phyloP scores from a whole-genome alignment of 2,888 invertebrate genomes.

The Latrodectus hesperus region DNA sequence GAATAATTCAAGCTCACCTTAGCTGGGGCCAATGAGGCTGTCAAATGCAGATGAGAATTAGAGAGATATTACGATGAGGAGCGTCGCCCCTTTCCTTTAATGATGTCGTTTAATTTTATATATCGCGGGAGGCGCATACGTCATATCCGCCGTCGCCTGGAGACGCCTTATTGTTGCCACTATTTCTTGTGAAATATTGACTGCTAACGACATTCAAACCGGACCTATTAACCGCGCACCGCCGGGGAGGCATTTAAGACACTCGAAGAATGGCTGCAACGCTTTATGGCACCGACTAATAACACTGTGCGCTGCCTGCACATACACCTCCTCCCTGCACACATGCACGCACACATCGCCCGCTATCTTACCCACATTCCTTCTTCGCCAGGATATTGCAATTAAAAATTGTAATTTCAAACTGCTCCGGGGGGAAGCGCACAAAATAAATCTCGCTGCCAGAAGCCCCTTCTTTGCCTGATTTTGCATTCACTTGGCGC shows the following conservation, averaged over 20 bases:
- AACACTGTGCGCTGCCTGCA: constrained; percentile 29
- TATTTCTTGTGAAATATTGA: constrained; percentile 69
- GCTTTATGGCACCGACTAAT: constrained; percentile 66
- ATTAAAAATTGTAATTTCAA: constrained; percentile 68
- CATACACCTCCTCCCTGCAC: constrained; percentile 25
- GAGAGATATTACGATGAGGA: constrained; percentile 64
- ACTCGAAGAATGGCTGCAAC: constrained; percentile 54
- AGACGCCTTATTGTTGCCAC: constrained; percentile 69
- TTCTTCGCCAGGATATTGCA: constrained; percentile 58
- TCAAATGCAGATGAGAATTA: constrained; percentile 65
- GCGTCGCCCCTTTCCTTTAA: constrained; percentile 64
- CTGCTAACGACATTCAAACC: constrained; percentile 68
- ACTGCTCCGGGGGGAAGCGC: constrained; percentile 49
- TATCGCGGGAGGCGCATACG: constrained; percentile 64
- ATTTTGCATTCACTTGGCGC: constrained; percentile 1
- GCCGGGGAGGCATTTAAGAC: constrained; percentile 61
- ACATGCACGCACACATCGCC: constrained; percentile 48
- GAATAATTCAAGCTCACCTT: constrained; percentile 67
- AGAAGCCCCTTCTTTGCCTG: constrained; percentile 8
- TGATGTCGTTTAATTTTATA: constrained; percentile 69
- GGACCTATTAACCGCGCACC: constrained; percentile 67
- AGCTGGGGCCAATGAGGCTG: constrained; percentile 56
- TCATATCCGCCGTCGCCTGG: constrained; percentile 69
- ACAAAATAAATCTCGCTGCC: constrained; percentile 51
- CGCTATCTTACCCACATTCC: constrained; percentile 54